These are phyloP conservation scores for Anas acuta DNA, from an alignment of 2,797 vertebrate genomes.

Conservation along the genomic window DNA sequence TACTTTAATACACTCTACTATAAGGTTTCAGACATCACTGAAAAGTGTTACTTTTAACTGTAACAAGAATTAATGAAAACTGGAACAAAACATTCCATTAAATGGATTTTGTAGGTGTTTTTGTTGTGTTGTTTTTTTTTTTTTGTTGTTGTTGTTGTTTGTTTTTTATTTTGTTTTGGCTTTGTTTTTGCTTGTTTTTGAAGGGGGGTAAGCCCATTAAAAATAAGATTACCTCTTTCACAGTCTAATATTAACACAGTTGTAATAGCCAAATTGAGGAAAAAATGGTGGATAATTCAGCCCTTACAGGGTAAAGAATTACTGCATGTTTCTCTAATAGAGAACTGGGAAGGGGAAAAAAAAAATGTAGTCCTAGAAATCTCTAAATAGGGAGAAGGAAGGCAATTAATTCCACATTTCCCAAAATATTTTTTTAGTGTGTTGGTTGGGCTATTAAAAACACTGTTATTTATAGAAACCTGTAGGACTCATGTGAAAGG, in stretches of 20 bases:
- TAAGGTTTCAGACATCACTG: not conserved
- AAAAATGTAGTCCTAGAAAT: not conserved
- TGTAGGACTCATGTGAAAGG: slow-evolving; percentile 30
- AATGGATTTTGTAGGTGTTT: not conserved
- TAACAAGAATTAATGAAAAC: not conserved
- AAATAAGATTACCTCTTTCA: not conserved
- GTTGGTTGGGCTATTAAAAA: slow-evolving; percentile 53
- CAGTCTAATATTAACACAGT: not conserved
- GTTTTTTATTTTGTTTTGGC: not conserved
- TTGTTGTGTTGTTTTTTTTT: not conserved
- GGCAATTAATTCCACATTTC: slow-evolving; percentile 61
- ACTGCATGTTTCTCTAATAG: not conserved
- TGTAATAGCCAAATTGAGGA: not conserved
- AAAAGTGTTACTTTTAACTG: not conserved
- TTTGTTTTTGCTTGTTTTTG: not conserved
- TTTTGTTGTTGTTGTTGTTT: no score
- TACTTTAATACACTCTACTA: not conserved
- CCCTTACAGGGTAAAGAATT: not conserved
- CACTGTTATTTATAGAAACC: slow-evolving; percentile 54
- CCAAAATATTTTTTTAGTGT: slow-evolving; percentile 17
- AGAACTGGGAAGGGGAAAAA: not conserved
- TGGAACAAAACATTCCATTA: not conserved
- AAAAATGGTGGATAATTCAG: not conserved
- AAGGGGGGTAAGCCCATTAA: not conserved
- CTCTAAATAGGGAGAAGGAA: not conserved